Percentiles rank a stretch among this genome's conserved stretches.
Evolutionary conservation across 2,888 invertebrate species (phyloP).

Genomic region (Tipula vernalis): DNA sequence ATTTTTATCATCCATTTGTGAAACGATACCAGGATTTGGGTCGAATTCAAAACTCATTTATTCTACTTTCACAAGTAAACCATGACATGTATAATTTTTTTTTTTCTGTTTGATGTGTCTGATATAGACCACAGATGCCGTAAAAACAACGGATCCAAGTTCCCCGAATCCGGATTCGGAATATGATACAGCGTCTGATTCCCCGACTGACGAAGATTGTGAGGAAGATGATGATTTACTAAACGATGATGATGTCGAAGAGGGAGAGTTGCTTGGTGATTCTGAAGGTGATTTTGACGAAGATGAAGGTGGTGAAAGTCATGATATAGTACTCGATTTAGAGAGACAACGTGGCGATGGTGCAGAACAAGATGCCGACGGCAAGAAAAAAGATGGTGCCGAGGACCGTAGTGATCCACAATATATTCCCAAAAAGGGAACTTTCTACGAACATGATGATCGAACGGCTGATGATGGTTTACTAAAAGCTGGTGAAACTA

Average conservation of each 20-base stretch:
- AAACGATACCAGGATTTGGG: not conserved
- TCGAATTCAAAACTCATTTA: not conserved
- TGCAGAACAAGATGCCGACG: conserved; percentile 43
- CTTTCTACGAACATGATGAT: conserved; percentile 94
- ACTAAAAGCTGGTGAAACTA: not conserved
- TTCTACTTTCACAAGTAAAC: not conserved
- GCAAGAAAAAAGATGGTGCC: conserved; percentile 75
- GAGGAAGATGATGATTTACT: conserved; percentile 18
- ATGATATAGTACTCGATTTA: conserved; percentile 15
- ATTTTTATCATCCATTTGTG: not conserved
- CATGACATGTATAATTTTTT: not conserved
- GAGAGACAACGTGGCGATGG: conserved; percentile 61
- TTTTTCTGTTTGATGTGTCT: not conserved
- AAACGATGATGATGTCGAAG: conserved; percentile 12
- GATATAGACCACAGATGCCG: not conserved
- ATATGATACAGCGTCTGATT: conserved; percentile 36
- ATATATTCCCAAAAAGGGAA: conserved; percentile 90
- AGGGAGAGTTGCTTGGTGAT: conserved; percentile 7
- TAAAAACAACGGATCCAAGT: conserved; percentile 7
- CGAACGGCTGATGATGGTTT: conserved; percentile 53
- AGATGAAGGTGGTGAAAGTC: conserved; percentile 11
- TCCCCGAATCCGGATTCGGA: conserved; percentile 31
- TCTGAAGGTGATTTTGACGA: conserved; percentile 20
- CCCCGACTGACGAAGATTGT: conserved; percentile 21
- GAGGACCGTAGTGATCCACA: conserved; percentile 94